These are phyloP conservation scores for Esox niger DNA, from an alignment of 2,113 vertebrate genomes.

Conservation along the genomic window DNA sequence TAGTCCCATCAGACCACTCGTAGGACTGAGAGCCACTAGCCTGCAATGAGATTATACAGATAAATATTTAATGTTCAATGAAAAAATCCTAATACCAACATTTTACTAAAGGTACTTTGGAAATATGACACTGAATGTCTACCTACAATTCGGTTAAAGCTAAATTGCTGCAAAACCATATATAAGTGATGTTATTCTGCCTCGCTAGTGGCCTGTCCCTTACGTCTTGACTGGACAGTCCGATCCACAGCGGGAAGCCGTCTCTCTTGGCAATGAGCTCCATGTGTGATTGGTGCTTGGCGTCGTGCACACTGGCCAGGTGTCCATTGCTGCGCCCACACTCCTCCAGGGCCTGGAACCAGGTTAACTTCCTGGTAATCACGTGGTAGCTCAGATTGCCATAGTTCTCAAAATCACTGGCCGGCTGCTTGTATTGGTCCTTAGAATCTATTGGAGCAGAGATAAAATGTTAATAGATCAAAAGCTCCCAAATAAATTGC, in stretches of 20 bases:
- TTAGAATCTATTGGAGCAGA: constrained; percentile 55
- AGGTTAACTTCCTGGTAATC: constrained; percentile 76
- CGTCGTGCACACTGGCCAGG: constrained; percentile 83
- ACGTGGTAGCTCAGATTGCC: constrained; percentile 76
- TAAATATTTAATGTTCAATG: not conserved
- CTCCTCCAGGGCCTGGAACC: constrained; percentile 82
- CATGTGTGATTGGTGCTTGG: constrained; percentile 70
- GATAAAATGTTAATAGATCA: not conserved
- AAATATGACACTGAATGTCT: not conserved
- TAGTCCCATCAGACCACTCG: constrained; percentile 92
- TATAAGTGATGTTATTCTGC: too few species aligned
- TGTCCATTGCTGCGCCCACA: constrained; percentile 76
- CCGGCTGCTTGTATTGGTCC: constrained; percentile 67
- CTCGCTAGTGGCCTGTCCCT: constrained; percentile 37
- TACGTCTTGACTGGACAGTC: constrained; percentile 88
- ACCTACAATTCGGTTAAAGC: too few species aligned
- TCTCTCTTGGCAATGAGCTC: constrained; percentile 78
- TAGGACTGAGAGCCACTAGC: constrained; percentile 62
- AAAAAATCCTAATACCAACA: too few species aligned
- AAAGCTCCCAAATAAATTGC: not conserved
- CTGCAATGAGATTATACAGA: constrained; percentile 59
- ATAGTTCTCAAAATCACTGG: constrained; percentile 60
- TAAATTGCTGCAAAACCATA: too few species aligned
- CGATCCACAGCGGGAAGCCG: constrained; percentile 90
- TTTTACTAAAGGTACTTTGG: not conserved